phyloP scores from a whole-genome alignment of 2,113 vertebrate genomes.

The Podarcis muralis region DNA sequence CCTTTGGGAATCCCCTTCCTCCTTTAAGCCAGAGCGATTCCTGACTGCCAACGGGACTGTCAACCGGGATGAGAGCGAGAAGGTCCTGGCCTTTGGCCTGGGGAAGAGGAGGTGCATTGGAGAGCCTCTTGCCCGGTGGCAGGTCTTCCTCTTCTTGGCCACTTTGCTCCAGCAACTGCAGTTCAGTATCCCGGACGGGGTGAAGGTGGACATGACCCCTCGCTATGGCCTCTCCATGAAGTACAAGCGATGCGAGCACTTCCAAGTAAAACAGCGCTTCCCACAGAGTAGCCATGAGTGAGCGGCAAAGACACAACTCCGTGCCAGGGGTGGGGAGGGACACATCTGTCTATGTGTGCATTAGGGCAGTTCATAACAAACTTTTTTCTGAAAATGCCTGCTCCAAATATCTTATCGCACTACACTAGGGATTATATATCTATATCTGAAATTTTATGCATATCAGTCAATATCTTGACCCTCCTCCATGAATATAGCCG shows the following conservation, averaged over 20 bases:
- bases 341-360: too few relatives aligned
- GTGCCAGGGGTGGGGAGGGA: too few relatives aligned
- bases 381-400: too few relatives aligned
- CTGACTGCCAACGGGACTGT: slow-evolving; percentile 75
- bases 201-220: slow-evolving; percentile 83
- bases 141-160: slow-evolving; percentile 90
- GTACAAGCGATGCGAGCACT: slow-evolving; percentile 77
- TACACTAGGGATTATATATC: too few relatives aligned
- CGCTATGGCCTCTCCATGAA: slow-evolving; percentile 89
- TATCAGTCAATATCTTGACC: too few relatives aligned
- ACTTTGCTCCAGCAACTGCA: slow-evolving; percentile 84
- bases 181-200: slow-evolving; percentile 74
- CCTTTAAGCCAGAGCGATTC: slow-evolving; percentile 89
- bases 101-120: slow-evolving; percentile 90
- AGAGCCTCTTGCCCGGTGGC: slow-evolving; percentile 84
- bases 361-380: too few relatives aligned
- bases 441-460: too few relatives aligned
- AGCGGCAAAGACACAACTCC: neutral
- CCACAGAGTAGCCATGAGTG: rapidly evolving
- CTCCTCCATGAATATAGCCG: too few relatives aligned
- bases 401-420: too few relatives aligned
- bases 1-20: slow-evolving; percentile 86
- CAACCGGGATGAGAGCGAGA: slow-evolving; percentile 77
- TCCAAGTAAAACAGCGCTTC: slow-evolving; percentile 71
- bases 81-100: slow-evolving; percentile 85